Evolutionary conservation across 2,888 invertebrate genomes (phyloP).

Genomic region (Drosophila histrio): DNA sequence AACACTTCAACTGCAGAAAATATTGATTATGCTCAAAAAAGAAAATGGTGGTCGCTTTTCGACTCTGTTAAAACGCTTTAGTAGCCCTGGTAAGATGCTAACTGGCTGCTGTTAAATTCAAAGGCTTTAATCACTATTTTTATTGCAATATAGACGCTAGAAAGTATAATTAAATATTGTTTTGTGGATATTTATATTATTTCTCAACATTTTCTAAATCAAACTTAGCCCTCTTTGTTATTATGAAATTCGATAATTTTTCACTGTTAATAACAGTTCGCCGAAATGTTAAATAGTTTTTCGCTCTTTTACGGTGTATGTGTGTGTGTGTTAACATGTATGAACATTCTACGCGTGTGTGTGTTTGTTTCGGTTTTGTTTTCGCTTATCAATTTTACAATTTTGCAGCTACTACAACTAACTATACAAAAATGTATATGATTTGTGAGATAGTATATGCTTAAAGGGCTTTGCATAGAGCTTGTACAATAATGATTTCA

Average conservation of each 20-base stretch:
- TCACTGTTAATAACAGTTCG: conserved; percentile 8
- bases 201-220: no score
- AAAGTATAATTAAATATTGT: no score
- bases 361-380: conserved; percentile 19
- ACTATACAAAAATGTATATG: background rate
- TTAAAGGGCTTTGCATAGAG: background rate
- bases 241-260: background rate
- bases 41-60: no score
- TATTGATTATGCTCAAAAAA: no score
- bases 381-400: conserved; percentile 28
- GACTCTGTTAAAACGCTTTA: background rate
- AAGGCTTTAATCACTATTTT: no score
- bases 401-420: background rate
- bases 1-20: no score
- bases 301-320: background rate
- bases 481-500: conserved; percentile 3
- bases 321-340: background rate
- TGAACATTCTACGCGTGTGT: background rate
- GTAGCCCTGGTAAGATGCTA: background rate
- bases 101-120: background rate
- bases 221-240: no score
- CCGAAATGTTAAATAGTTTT: background rate
- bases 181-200: background rate
- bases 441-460: conserved; percentile 8
- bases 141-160: no score